Evolutionary conservation across 2,888 invertebrate species (phyloP), one percentile per base, ranked within the genome.

Genomic region (Cephus nigrinus): DNA sequence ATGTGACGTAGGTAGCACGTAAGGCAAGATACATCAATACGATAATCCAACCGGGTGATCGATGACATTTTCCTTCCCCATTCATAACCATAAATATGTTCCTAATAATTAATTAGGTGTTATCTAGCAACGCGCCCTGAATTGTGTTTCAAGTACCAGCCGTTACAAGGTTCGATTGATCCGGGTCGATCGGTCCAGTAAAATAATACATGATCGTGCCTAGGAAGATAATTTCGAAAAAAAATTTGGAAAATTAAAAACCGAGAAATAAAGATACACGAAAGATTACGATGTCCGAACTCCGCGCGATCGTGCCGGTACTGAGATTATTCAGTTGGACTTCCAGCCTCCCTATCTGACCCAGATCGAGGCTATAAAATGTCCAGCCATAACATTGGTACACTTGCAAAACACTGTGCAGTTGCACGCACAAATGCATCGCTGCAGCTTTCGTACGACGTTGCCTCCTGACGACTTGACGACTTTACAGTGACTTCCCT

Each of bases 331-430:
- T 55, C 55, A 55, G 55, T 23, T 23, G 9, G 55, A 9, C 55
- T 4, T 55, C 9, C 23, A 55, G 55, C 55, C 55, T 55, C 55
- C 55, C 55, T 80, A 84, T 84, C 82, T 86, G 86, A 87, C 86
- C 86, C 80, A 86, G 84, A 88, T 88, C 81, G 82, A 77, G 79
- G 81, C 81, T 80, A 83, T 87, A 86, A 86, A 85, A 81, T 79
- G 80, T 30, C 82, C 81, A 84, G 85, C 80, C 85, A 84, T 85
- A 86, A 87, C 86, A 82, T 81, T 75, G 80, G 73, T 79, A 80
- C 75, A 80, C 78, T 73, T 74, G 76, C 36, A 69, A 36, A 73
- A 72, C 69, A 73, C n/a, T 32, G 36, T 4, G 78, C 31, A 68
- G 69, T 76, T 80, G 74, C 71, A 33, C 23, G 71, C 71, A 71